Conservation (phyloP, 2,113 vertebrate species). For the Odocoileus hemionus region DNA sequence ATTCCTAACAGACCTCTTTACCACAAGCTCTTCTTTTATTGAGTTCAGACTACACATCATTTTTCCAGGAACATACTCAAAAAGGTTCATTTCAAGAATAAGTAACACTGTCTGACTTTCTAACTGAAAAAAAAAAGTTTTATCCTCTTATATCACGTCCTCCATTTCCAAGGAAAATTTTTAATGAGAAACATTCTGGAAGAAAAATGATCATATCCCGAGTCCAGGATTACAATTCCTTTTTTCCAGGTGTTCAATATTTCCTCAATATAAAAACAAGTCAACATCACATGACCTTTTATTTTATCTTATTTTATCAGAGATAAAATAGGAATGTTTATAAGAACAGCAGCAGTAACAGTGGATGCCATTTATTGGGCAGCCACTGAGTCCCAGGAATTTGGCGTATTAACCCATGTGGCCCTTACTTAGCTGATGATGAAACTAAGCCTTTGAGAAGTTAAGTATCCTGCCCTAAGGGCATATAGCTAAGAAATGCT, state of each 20-base stretch:
- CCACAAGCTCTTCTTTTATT: background rate
- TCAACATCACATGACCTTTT: background rate
- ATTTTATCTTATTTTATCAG: background rate
- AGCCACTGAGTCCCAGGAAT: background rate
- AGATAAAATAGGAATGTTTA: background rate
- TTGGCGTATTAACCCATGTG: background rate
- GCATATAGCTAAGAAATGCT: background rate
- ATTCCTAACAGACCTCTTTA: background rate
- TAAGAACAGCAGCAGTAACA: background rate
- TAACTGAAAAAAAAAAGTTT: background rate
- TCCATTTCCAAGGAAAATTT: background rate
- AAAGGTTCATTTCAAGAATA: background rate
- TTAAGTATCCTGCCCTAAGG: background rate
- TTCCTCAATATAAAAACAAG: background rate
- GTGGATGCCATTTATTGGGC: background rate
- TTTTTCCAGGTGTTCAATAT: background rate
- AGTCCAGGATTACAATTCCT: background rate
- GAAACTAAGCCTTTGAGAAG: background rate
- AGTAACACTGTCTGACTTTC: background rate
- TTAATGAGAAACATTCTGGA: background rate
- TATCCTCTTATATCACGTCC: background rate
- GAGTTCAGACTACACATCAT: background rate
- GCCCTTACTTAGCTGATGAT: background rate
- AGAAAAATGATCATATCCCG: background rate
- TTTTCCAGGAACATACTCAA: background rate